Base-by-base conservation (phyloP, 2,888 invertebrate genomes). In the Hybos culiciformis region DNA sequence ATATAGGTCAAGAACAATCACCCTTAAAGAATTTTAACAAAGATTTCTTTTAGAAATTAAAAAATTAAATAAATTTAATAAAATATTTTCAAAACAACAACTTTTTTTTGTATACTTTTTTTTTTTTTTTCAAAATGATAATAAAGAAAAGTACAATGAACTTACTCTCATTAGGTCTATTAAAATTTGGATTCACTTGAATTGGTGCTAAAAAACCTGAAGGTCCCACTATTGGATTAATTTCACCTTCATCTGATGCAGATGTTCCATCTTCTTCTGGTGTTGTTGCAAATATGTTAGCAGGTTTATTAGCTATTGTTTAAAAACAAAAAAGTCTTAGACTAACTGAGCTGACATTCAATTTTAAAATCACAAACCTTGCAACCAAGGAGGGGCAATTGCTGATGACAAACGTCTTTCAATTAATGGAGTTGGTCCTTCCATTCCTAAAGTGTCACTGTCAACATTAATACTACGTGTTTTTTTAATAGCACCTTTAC, bases 391-490 rank as follows among this genome's bases (percentile, higher is more conserved):
- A 39, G 70, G 60, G 31, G 65, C 62, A 31, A 67, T 57, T 48
- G 69, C 63, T 15, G 71, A 61, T 6, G 77, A 77, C 17, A 71
- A 62, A 47, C 76, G 68, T 42, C 77, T 69, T 53, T 78, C 78
- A 38, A 55, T 58, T n/a, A 65, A 46, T 5, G 58, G 57, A 8
- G 57, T 56, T 20, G 63, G 70, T 53, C 81, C 78, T 60, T 84
- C 80, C 83, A 85, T 83, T 26, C 84, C 85, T 47, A 84, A 66
- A 15, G 79, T 83, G 54, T 85, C 85, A 86, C 86, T 80, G 62
- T 86, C 91, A 7, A 91, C 83, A 58, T 88, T 88, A 49, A 94
- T 94, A 11, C 92, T 91, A 51, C 93, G 72, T 0, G 93, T 93
- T 61, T 93, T 85, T 67, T 87, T 86, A 46, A 94, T 91, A 33